These are phyloP conservation scores for Lucinisca nassula DNA, from an alignment of 2,888 invertebrate genomes.

Conservation along the genomic window DNA sequence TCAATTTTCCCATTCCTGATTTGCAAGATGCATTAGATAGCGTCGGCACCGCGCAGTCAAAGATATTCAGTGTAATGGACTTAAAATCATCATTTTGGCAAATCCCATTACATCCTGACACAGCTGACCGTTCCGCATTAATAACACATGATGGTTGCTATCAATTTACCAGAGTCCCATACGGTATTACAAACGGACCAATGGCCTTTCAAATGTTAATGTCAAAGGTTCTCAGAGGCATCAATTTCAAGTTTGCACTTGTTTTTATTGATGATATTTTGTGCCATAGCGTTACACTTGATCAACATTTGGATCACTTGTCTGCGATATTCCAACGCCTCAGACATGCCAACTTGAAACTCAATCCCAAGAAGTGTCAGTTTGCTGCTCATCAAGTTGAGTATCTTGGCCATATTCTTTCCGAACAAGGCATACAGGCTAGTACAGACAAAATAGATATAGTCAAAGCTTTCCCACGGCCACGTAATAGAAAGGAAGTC, in stretches of 20 bases:
- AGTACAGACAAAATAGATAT: conserved; percentile 50
- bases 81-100: conserved; percentile 53
- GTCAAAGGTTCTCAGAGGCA: conserved; percentile 40
- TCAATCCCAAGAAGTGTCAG: conserved; percentile 48
- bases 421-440: conserved; percentile 58
- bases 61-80: conserved; percentile 26
- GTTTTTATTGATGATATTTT: conserved; percentile 72
- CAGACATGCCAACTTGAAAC: conserved; percentile 35
- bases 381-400: conserved; percentile 37
- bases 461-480: background rate
- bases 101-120: conserved; percentile 35
- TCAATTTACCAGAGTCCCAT: conserved; percentile 53
- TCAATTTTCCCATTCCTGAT: conserved; percentile 30
- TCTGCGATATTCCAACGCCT: conserved; percentile 34
- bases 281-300: conserved; percentile 32
- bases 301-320: conserved; percentile 38
- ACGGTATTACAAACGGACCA: conserved; percentile 61
- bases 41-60: conserved; percentile 16
- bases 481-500: background rate
- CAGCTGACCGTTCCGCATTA: conserved; percentile 54
- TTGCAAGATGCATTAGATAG: conserved; percentile 29
- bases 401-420: conserved; percentile 52
- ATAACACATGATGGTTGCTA: conserved; percentile 53
- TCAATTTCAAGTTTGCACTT: conserved; percentile 58
- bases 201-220: conserved; percentile 54